A percentile compares a stretch with the other conserved stretches of the same genome.
Evolutionary conservation across 2,797 vertebrate species (phyloP).

Genomic region (Notoglanidium macrostoma): DNA sequence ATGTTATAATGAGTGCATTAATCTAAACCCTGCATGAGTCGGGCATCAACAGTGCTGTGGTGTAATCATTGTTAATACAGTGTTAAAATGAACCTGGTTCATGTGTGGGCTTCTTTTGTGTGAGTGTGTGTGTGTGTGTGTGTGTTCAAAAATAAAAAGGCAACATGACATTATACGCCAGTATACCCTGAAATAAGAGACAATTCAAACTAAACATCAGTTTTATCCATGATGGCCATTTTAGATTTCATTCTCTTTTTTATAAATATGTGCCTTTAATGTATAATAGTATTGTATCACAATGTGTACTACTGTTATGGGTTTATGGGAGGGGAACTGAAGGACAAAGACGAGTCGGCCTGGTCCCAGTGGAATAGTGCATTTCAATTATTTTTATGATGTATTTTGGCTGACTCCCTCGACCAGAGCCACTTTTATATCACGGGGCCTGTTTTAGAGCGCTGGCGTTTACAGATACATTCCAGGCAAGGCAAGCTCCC

Average conservation of each 20-base stretch:
- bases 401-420: slow-evolving; percentile 29
- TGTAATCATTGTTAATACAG: not conserved
- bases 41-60: not conserved
- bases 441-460: slow-evolving; percentile 37
- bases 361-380: slow-evolving; percentile 33
- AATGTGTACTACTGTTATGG: not conserved
- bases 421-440: slow-evolving; percentile 40
- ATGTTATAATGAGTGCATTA: not conserved
- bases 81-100: not conserved
- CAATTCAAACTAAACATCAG: not conserved
- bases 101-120: not conserved
- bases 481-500: slow-evolving; percentile 29
- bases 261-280: not conserved
- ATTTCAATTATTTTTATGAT: slow-evolving; percentile 51
- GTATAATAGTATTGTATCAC: not conserved
- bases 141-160: slow-evolving; percentile 17
- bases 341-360: slow-evolving; percentile 30
- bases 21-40: not conserved
- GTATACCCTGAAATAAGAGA: slow-evolving; percentile 10
- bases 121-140: slow-evolving; percentile 2
- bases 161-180: not conserved
- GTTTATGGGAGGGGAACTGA: slow-evolving; percentile 24
- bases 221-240: slow-evolving; percentile 1
- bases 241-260: not conserved
- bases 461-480: slow-evolving; percentile 35